phyloP scores from a whole-genome alignment of 2,113 vertebrate genomes.

The Tachycineta bicolor region DNA sequence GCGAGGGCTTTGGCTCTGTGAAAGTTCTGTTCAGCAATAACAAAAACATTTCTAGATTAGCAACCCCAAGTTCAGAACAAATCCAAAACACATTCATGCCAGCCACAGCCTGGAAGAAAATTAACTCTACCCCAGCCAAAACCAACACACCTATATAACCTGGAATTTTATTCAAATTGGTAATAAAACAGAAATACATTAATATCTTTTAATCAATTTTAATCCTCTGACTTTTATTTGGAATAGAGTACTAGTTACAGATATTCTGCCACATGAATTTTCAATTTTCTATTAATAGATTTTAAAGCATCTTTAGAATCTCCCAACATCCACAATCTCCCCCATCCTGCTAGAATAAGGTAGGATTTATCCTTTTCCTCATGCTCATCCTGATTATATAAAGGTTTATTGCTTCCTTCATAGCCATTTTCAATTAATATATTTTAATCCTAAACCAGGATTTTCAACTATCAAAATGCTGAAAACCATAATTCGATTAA shows the following conservation, averaged over 20 bases:
- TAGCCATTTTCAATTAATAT: neutral
- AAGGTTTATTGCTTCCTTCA: neutral
- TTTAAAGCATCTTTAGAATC: neutral
- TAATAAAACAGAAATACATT: neutral
- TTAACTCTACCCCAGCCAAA: neutral
- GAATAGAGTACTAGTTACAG: neutral
- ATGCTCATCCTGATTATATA: neutral
- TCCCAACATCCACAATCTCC: neutral
- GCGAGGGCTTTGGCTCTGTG: neutral
- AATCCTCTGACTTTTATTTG: neutral
- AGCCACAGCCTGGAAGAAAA: neutral
- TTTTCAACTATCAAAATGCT: neutral
- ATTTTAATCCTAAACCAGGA: neutral
- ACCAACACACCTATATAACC: neutral
- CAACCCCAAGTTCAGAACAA: neutral
- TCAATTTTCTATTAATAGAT: neutral
- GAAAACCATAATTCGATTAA: neutral
- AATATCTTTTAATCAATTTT: neutral
- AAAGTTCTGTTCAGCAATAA: neutral
- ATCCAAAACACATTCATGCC: neutral
- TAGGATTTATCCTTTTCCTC: neutral
- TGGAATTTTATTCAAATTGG: neutral
- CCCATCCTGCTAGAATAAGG: neutral
- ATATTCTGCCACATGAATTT: neutral
- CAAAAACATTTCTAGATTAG: neutral